Evolutionary conservation across 2,113 vertebrate genomes (phyloP).

Genomic region (Pantherophis guttatus): DNA sequence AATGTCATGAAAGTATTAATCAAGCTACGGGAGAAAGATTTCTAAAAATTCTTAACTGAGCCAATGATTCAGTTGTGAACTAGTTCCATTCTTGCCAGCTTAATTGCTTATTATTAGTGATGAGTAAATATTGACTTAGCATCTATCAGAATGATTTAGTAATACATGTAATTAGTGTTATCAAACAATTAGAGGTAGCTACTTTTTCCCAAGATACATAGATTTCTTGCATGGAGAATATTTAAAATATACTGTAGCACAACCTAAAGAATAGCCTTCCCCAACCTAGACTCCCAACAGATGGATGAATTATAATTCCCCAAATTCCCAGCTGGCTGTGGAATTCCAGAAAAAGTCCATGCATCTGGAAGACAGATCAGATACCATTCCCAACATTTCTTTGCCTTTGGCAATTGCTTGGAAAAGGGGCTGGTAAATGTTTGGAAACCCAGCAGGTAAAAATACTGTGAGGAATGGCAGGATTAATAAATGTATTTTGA

Average conservation of each 20-base stretch:
- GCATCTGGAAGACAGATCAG: not conserved
- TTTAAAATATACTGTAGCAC: not conserved
- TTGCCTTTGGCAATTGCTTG: not conserved
- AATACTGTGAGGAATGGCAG: not conserved
- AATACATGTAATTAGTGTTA: not conserved
- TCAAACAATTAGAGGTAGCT: not conserved
- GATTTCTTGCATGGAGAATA: not conserved
- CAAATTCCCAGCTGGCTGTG: not conserved
- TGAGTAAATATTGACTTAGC: not conserved
- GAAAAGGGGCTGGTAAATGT: not conserved
- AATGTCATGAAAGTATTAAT: not conserved
- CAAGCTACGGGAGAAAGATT: not conserved
- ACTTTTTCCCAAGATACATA: not conserved
- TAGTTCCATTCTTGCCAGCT: not conserved
- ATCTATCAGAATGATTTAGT: not conserved
- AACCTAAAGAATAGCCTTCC: not conserved
- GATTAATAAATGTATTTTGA: not conserved
- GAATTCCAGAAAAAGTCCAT: not conserved
- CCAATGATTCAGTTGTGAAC: not conserved
- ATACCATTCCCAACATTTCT: not conserved
- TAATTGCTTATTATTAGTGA: not conserved
- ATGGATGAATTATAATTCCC: not conserved
- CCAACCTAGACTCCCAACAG: not conserved
- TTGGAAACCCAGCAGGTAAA: not conserved
- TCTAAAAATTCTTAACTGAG: constrained; percentile 10